phyloP scores from a whole-genome alignment of 2,888 invertebrate genomes.

The Lepidonotus clava region DNA sequence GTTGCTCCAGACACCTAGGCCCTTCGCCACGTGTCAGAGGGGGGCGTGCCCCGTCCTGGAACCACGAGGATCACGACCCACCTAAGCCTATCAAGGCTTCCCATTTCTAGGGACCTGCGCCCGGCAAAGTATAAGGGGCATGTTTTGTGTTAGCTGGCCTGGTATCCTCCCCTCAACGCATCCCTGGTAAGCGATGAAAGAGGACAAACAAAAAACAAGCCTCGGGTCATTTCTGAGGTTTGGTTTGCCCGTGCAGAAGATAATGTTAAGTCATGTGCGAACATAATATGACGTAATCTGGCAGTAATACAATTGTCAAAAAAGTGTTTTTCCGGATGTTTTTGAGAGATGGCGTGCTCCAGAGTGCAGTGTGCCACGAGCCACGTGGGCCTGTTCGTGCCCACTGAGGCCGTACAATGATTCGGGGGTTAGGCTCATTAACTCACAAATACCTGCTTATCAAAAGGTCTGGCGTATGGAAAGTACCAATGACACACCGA shows the following conservation, averaged over 20 bases:
- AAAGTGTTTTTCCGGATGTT: neutral
- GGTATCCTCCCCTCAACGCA: no score
- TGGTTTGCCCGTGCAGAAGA: no score
- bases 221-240: no score
- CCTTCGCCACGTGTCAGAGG: neutral
- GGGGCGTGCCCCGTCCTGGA: neutral
- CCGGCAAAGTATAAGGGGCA: no score
- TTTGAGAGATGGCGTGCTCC: neutral
- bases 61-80: neutral
- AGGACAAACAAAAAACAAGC: no score
- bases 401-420: neutral
- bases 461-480: constrained; percentile 2
- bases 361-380: neutral
- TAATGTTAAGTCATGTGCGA: no score
- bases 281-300: no score
- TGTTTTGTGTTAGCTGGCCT: no score
- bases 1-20: neutral
- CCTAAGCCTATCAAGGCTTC: constrained; percentile 5
- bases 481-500: neutral
- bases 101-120: no score
- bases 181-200: no score
- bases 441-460: constrained; percentile 25
- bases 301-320: no score
- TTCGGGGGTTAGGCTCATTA: constrained; percentile 39
- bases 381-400: neutral